Conservation (phyloP, 1,140 invertebrate species). For the Euwallacea similis region DNA sequence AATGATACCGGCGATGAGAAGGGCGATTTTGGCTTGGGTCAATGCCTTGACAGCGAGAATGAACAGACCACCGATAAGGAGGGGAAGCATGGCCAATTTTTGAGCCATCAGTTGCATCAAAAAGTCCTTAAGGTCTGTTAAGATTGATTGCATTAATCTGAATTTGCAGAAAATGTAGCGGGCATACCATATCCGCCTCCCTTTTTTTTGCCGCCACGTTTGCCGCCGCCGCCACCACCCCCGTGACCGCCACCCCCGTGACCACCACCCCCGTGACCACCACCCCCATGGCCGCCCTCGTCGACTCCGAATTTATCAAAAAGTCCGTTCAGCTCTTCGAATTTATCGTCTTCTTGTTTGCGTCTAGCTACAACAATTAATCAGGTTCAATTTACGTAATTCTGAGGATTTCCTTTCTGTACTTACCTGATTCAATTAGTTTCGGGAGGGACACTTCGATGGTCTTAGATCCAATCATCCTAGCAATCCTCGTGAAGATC, state of each 20-base stretch:
- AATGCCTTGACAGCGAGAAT: conserved; percentile 73
- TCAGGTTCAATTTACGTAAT: background rate
- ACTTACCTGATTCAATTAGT: conserved; percentile 71
- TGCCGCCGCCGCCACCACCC: conserved; percentile 60
- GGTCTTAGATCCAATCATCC: conserved; percentile 71
- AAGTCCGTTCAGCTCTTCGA: conserved; percentile 15
- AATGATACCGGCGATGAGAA: conserved; percentile 74
- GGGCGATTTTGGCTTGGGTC: conserved; percentile 74
- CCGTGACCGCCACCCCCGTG: conserved; percentile 14
- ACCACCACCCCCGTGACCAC: conserved; percentile 44
- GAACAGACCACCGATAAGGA: conserved; percentile 72
- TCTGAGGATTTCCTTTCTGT: background rate
- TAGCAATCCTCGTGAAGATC: conserved; percentile 68
- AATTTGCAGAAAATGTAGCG: background rate
- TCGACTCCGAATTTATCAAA: conserved; percentile 51
- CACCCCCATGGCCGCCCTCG: conserved; percentile 44
- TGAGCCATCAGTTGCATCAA: conserved; percentile 76
- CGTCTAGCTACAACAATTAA: conserved; percentile 60
- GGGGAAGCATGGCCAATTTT: conserved; percentile 73
- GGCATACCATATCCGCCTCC: conserved; percentile 13
- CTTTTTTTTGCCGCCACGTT: conserved; percentile 44
- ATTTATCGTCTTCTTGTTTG: conserved; percentile 9
- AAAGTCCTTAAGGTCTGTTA: conserved; percentile 73
- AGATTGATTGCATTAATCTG: conserved; percentile 1
- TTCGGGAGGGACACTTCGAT: conserved; percentile 72